Evolutionary conservation across 2,113 vertebrate species (phyloP), one percentile per base, ranked within the genome.

Genomic region (Rhinolophus ferrumequinum): DNA sequence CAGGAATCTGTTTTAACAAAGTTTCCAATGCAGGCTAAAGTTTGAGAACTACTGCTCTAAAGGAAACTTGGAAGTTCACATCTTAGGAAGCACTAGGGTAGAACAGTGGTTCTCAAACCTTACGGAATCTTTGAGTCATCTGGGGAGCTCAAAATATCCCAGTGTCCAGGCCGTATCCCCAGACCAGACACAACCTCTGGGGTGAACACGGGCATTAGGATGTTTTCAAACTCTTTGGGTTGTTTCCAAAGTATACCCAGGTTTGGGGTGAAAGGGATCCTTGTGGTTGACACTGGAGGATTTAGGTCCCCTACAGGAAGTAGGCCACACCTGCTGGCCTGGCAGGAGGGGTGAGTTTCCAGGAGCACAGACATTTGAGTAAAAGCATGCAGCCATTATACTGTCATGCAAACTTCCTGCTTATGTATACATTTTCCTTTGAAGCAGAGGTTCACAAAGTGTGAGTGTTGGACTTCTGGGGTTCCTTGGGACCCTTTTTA

Each of bases 351-450:
- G 3, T 13, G 47, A 35, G 0, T 8, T 14, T 52, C 87, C 33
- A 52, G 66, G 10, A 60, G 16, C 24, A 10, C 10, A 38, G n/a
- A 38, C 15, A 6, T 33, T 54, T 41, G 24, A 56, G 38, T 50
- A 18, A 16, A 28, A 30, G 16, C 5, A 28, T 8, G 1, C 13
- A 21, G 24, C 3, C 5, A 4, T 28, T 33, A 3, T 3, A 4
- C 38, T 60, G 2, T 35, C 54, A 6, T 4, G 16, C 28, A 13
- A n/a, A 50, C 26, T 87, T 14, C 44, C 90, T 83, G 69, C 18
- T 16, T 10, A 41, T 8, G 33, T 14, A 2, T 38, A 6, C 21
- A 26, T 58, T 86, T 92, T 72, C 50, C 83, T 94, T 88, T 16
- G 13, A 88, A 84, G 56, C 26, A 1, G 1, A 24, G 47, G 7